A percentile compares a stretch with the other conserved stretches of the same genome.
Conservation (phyloP, 2,888 invertebrate genomes). For the Venusia cambrica region DNA sequence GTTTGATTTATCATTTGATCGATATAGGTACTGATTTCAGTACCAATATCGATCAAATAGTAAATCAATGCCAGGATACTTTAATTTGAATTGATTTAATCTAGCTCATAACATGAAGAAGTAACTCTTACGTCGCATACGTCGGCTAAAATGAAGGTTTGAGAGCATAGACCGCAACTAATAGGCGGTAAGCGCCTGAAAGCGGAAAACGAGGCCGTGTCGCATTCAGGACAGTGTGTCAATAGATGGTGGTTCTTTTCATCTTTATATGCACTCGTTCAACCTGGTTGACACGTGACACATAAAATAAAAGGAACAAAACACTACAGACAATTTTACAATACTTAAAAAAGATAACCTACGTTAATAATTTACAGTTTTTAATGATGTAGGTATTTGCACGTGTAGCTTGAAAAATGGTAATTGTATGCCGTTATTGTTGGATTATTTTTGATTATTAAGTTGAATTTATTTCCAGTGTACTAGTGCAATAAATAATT, state of each 20-base stretch:
- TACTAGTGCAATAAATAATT: slow-evolving; percentile 5
- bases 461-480: slow-evolving; percentile 15
- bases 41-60: no score
- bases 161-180: slow-evolving; percentile 42
- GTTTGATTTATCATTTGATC: no score
- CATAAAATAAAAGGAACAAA: slow-evolving; percentile 11
- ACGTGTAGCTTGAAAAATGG: no score
- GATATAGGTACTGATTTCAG: no score
- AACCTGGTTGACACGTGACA: slow-evolving; percentile 45
- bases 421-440: slow-evolving; percentile 1
- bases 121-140: no score
- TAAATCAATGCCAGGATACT: no score
- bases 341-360: no score
- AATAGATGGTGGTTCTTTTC: slow-evolving; percentile 63
- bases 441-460: slow-evolving; percentile 6
- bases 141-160: slow-evolving; percentile 35
- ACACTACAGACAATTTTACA: no score
- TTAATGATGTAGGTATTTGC: no score
- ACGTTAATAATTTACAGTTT: no score
- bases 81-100: no score
- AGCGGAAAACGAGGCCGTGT: slow-evolving; percentile 63
- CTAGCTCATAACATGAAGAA: no score
- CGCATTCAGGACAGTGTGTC: slow-evolving; percentile 65
- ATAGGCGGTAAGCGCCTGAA: slow-evolving; percentile 53
- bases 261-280: slow-evolving; percentile 51